These are phyloP conservation scores for Drosophila sproati DNA, from an alignment of 1,140 invertebrate genomes.

Conservation along the genomic window DNA sequence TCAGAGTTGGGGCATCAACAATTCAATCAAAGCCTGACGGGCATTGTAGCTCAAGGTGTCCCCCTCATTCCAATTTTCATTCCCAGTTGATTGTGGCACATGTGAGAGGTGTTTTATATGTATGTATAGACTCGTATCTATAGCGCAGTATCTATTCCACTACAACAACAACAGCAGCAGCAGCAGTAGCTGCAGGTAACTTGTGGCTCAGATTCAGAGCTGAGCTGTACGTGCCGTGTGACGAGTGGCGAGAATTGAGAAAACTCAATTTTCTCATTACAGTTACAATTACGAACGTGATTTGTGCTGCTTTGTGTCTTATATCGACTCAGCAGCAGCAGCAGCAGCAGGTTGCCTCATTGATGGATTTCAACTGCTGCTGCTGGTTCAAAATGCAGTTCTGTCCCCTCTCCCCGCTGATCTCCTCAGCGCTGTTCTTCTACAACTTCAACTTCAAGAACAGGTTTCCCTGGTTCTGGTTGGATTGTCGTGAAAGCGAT, in stretches of 20 bases:
- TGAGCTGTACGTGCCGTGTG: conserved; percentile 41
- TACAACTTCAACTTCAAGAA: conserved; percentile 13
- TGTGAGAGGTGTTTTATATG: conserved; percentile 33
- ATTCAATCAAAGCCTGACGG: conserved; percentile 20
- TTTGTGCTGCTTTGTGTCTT: conserved; percentile 49
- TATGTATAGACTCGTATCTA: conserved; percentile 15
- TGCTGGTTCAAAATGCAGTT: conserved; percentile 43
- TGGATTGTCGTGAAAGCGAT: conserved; percentile 47
- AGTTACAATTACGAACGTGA: conserved; percentile 79
- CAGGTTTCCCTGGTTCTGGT: conserved; percentile 48
- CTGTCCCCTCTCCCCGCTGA: background rate
- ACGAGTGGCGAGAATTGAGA: conserved; percentile 14
- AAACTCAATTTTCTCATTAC: conserved; percentile 59
- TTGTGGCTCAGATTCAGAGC: conserved; percentile 13
- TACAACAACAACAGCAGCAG: too few species aligned
- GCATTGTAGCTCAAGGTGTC: conserved; percentile 12
- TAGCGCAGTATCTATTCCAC: conserved; percentile 7
- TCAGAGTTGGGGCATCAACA: conserved; percentile 4
- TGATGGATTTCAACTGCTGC: conserved; percentile 22
- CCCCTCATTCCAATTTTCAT: background rate
- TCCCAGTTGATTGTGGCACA: conserved; percentile 19
- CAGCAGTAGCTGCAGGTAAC: conserved; percentile 22
- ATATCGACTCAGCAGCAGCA: background rate
- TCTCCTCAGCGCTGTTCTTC: too few species aligned
- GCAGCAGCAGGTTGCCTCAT: conserved; percentile 31